A percentile compares a stretch with the other conserved stretches of the same genome.
Evolutionary conservation across 2,797 vertebrate species (phyloP).

Genomic region (Sebastes oblongus): DNA sequence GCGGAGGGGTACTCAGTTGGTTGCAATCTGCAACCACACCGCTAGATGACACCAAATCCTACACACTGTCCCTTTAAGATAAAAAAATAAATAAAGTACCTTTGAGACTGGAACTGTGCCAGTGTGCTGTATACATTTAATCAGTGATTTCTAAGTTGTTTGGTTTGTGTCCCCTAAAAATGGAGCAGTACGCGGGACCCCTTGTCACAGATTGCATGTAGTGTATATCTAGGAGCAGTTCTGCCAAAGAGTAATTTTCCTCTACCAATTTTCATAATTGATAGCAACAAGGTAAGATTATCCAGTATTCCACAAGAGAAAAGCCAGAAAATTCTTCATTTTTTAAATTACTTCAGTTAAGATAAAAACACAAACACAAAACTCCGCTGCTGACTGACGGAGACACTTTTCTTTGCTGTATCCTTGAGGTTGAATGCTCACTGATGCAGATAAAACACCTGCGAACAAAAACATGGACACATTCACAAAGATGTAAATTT

Average conservation of each 20-base stretch:
- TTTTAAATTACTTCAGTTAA: neutral
- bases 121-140: neutral
- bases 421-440: slow-evolving; percentile 8
- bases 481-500: neutral
- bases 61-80: neutral
- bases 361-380: neutral
- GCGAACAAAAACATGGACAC: slow-evolving; percentile 6
- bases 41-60: too few species aligned
- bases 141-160: neutral
- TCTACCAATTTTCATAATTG: neutral
- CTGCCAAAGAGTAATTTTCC: neutral
- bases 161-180: neutral
- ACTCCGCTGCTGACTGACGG: neutral
- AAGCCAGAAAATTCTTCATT: neutral
- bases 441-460: slow-evolving; percentile 25
- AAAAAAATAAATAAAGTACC: neutral
- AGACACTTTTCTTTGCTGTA: neutral
- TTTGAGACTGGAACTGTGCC: neutral
- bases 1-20: too few species aligned
- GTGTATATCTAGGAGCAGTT: neutral
- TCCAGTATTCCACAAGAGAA: neutral
- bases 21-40: too few species aligned
- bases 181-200: neutral
- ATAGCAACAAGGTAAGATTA: neutral
- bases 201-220: neutral